Percentiles rank a stretch among this genome's conserved stretches.
Conservation (phyloP, 2,797 vertebrate genomes). For the Hapalemur alaotrensis region DNA sequence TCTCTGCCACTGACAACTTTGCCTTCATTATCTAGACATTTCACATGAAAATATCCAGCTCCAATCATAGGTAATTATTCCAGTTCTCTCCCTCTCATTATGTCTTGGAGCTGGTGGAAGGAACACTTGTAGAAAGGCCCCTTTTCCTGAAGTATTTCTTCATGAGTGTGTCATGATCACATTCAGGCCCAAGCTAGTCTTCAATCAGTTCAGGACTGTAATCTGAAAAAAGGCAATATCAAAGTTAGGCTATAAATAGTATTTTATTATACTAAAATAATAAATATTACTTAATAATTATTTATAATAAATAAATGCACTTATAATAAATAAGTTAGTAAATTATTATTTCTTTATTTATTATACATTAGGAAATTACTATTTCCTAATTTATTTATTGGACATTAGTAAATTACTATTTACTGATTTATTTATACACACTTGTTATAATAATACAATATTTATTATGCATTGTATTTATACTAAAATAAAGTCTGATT, state of each 20-base stretch:
- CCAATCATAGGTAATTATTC: neutral
- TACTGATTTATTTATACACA: neutral
- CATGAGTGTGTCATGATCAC: neutral
- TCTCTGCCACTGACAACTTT: neutral
- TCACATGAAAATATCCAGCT: neutral
- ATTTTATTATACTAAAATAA: neutral
- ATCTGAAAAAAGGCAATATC: neutral
- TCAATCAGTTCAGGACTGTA: neutral
- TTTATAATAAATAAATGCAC: neutral
- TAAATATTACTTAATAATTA: neutral
- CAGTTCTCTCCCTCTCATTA: neutral
- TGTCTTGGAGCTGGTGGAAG: neutral
- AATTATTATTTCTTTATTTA: neutral
- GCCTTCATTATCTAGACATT: neutral
- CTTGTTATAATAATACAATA: neutral
- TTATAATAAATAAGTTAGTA: neutral
- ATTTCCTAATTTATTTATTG: neutral
- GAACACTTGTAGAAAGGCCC: neutral
- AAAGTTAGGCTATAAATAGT: neutral
- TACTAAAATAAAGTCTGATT: neutral
- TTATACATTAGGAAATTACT: neutral
- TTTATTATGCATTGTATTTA: neutral
- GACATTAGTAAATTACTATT: neutral
- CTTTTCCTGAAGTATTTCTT: neutral
- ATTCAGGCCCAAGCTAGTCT: neutral